phyloP scores from a whole-genome alignment of 2,888 invertebrate genomes.

The Crossocerus cetratus region DNA sequence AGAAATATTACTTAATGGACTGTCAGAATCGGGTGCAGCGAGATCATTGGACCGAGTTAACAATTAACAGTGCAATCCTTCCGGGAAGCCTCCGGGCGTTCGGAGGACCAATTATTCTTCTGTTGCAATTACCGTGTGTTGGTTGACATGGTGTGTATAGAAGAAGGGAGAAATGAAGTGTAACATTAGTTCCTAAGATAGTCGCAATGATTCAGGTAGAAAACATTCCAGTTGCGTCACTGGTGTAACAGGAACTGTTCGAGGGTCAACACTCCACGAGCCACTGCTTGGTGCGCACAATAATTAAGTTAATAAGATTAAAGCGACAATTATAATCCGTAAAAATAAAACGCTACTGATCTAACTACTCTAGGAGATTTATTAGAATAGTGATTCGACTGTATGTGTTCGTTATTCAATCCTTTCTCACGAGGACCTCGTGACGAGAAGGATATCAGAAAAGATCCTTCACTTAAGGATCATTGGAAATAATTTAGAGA shows the following conservation, averaged over 20 bases:
- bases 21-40: slow-evolving; percentile 38
- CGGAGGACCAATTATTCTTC: slow-evolving; percentile 3
- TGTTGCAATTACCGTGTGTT: too few species aligned
- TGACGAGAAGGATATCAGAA: too few species aligned
- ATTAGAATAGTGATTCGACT: too few species aligned
- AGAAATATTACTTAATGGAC: slow-evolving; percentile 44
- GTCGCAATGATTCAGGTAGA: slow-evolving; percentile 55
- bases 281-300: not conserved
- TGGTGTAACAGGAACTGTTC: slow-evolving; percentile 44
- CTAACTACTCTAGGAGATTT: too few species aligned
- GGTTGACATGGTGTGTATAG: not conserved
- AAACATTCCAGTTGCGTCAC: slow-evolving; percentile 60
- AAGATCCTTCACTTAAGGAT: too few species aligned
- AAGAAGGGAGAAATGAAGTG: too few species aligned
- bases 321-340: too few species aligned
- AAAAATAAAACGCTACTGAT: too few species aligned
- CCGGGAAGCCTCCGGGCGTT: slow-evolving; percentile 33
- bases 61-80: slow-evolving; percentile 48
- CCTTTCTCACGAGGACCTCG: too few species aligned
- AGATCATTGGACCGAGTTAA: slow-evolving; percentile 24
- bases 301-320: too few species aligned
- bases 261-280: slow-evolving; percentile 3
- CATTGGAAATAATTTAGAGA: too few species aligned
- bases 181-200: slow-evolving; percentile 29
- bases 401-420: too few species aligned